Evolutionary conservation across 2,113 vertebrate genomes (phyloP), one percentile per base, ranked within the genome.

Genomic region (Eulemur macaco): DNA sequence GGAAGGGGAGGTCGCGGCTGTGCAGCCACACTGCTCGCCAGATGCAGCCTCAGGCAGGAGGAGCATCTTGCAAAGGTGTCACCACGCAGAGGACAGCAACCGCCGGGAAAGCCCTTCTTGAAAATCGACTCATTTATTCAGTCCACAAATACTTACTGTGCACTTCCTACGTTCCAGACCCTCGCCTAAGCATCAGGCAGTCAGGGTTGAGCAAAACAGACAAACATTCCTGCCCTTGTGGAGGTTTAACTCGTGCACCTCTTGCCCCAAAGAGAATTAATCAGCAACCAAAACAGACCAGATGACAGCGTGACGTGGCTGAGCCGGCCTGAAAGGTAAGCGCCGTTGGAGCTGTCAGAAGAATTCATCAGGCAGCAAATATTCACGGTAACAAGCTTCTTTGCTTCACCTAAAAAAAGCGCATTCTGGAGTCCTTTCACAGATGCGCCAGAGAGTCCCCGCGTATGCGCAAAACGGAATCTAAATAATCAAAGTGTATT

Each of bases 221-320:
- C 15, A 15, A 52, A 31, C 3, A 39, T 7, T 6, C n/a, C 42
- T 50, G n/a, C n/a, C 31, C 52, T 5, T 37, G 10, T 0, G 18
- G 64, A 60, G 7, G 17, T 77, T 56, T 71, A 21, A 3, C 37
- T 18, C 37, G 54, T 50, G 31, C 0, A 14, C 3, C 34, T 95
- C 45, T 94, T 23, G 3, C 0, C 0, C n/a, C 42, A 39, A 77
- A 54, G n/a, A 15, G 37, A 87, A 69, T 39, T 15, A 47, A 34
- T 74, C 89, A 52, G 69, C 3, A 15, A 64, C 66, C 25, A 29
- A 66, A 88, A 68, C 12, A 21, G 2, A 8, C 21, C 64, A 11
- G 54, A 45, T 42, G 83, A 4, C 0, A 0, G 47, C 20, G 60
- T 0, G 37, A 37, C 14, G 2, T 4, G 34, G 20, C 15, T 3